phyloP scores from a whole-genome alignment of 2,113 vertebrate species.

The Petromus typicus region DNA sequence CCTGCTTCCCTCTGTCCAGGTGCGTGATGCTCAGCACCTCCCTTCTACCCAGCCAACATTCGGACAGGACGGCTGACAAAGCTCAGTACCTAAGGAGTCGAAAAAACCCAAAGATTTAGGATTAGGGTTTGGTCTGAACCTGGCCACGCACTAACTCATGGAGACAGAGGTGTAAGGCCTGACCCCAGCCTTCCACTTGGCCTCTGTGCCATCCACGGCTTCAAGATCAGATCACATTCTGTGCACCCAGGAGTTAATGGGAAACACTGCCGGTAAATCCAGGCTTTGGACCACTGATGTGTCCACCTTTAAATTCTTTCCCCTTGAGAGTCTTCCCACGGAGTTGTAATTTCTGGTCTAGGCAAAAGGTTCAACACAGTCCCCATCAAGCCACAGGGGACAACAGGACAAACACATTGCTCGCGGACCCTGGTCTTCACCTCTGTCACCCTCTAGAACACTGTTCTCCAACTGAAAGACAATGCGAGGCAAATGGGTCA shows the following conservation, averaged over 20 bases:
- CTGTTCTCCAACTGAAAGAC: not conserved
- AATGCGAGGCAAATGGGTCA: not conserved
- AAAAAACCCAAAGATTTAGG: not conserved
- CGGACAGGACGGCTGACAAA: not conserved
- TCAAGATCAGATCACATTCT: not conserved
- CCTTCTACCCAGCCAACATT: not conserved
- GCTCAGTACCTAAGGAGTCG: not conserved
- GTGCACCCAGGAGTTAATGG: not conserved
- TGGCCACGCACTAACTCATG: not conserved
- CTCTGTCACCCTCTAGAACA: not conserved
- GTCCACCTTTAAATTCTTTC: constrained; percentile 34
- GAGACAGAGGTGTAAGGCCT: not conserved
- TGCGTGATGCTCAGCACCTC: not conserved
- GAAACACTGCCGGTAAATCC: not conserved
- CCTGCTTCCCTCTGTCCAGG: not conserved
- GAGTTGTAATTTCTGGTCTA: not conserved
- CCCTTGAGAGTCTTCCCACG: not conserved
- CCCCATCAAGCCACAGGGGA: not conserved
- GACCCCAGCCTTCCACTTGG: not conserved
- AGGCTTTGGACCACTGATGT: not conserved
- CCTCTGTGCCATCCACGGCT: not conserved
- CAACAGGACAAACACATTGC: too few species aligned
- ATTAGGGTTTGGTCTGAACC: not conserved
- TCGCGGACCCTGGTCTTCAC: not conserved
- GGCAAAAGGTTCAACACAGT: not conserved